Conservation (phyloP, 2,797 vertebrate species). For the Babyrousa celebensis region DNA sequence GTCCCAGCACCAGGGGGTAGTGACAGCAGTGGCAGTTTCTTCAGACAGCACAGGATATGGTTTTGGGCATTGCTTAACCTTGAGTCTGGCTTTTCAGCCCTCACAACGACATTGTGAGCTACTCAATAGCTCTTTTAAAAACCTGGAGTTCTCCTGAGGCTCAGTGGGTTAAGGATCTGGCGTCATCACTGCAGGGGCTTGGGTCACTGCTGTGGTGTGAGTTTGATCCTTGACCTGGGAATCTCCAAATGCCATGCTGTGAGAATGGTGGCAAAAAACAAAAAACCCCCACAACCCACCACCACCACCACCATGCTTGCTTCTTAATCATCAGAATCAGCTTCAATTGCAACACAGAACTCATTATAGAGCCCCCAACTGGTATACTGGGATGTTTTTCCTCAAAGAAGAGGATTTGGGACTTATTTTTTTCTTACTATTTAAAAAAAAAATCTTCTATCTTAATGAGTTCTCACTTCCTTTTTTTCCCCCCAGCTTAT, state of each 20-base stretch:
- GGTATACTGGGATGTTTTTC: not conserved
- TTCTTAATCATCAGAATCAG: not conserved
- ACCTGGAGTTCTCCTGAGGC: too few species aligned
- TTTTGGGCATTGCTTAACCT: not conserved
- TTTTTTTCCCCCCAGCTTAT: not conserved
- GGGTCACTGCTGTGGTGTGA: too few species aligned
- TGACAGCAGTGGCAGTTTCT: not conserved
- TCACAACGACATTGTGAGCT: not conserved
- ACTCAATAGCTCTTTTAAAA: not conserved
- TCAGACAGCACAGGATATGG: not conserved
- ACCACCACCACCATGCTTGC: not conserved
- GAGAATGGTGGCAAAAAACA: too few species aligned
- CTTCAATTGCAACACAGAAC: not conserved
- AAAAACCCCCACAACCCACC: too few species aligned
- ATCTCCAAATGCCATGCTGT: too few species aligned
- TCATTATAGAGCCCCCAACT: not conserved
- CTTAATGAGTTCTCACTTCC: not conserved
- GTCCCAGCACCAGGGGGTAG: too few species aligned
- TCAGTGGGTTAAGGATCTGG: too few species aligned
- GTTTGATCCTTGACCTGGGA: too few species aligned
- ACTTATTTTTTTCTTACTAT: not conserved
- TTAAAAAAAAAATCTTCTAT: slow-evolving; percentile 38
- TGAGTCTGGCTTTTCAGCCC: not conserved
- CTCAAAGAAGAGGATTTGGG: not conserved
- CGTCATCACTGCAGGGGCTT: too few species aligned